Percentiles rank a stretch among this genome's conserved stretches.
phyloP scores from a whole-genome alignment of 2,888 invertebrate genomes.

The Microctonus aethiopoides region DNA sequence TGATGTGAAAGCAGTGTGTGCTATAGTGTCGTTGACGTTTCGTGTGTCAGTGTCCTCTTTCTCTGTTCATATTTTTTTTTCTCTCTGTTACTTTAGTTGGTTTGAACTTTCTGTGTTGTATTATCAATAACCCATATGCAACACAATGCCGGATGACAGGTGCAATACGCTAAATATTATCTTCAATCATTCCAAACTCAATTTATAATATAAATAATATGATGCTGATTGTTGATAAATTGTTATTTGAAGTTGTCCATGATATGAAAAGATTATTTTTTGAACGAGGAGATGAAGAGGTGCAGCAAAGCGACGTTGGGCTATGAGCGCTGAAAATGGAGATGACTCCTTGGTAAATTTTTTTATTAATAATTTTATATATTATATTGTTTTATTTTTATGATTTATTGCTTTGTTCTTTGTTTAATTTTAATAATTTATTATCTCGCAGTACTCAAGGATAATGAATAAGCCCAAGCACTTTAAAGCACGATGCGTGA shows the following conservation, averaged over 20 bases:
- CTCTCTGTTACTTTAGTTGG: background rate
- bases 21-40: conserved; percentile 56
- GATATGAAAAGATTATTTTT: conserved; percentile 32
- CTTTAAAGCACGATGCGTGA: too few species aligned
- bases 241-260: too few species aligned
- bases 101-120: conserved; percentile 19
- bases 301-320: conserved; percentile 56
- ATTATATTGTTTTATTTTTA: background rate
- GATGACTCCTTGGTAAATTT: conserved; percentile 67
- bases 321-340: conserved; percentile 67
- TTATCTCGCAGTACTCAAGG: too few species aligned
- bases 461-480: too few species aligned
- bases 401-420: background rate
- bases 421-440: background rate
- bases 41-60: conserved; percentile 51
- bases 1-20: conserved; percentile 8
- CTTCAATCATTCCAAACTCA: too few species aligned
- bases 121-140: background rate
- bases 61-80: conserved; percentile 18
- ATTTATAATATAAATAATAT: too few species aligned
- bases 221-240: too few species aligned
- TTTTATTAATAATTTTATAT: background rate
- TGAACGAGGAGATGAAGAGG: conserved; percentile 43
- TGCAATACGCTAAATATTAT: conserved; percentile 31
- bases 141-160: conserved; percentile 52